Percentiles rank a stretch among this genome's conserved stretches.
These are phyloP conservation scores for Bucorvus abyssinicus DNA, from an alignment of 2,797 vertebrate genomes.

Conservation along the genomic window DNA sequence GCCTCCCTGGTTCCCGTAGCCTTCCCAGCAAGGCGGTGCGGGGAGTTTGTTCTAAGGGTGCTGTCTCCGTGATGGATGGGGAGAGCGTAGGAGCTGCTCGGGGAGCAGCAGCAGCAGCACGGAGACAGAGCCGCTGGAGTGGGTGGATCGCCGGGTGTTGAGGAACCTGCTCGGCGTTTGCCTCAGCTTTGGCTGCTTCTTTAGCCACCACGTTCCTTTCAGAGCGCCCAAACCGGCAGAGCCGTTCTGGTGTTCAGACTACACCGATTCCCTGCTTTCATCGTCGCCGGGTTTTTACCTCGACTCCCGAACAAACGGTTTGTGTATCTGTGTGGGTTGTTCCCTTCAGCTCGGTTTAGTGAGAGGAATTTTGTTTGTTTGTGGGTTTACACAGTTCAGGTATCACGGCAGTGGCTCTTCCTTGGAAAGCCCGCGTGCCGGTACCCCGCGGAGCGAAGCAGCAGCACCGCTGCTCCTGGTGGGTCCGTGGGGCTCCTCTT, in stretches of 20 bases:
- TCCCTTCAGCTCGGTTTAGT: not conserved
- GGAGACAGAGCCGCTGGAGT: not conserved
- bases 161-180: not conserved
- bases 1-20: not conserved
- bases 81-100: not conserved
- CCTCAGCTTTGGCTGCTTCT: not conserved
- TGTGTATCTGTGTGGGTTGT: not conserved
- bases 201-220: not conserved
- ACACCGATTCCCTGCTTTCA: not conserved
- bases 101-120: not conserved
- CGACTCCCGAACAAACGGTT: not conserved
- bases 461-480: constrained; percentile 5
- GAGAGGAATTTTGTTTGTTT: not conserved
- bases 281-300: accelerated
- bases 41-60: not conserved
- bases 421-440: not conserved
- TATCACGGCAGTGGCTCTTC: not conserved
- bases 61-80: not conserved
- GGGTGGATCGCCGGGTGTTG: not conserved
- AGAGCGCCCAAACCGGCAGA: not conserved
- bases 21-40: not conserved
- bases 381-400: not conserved
- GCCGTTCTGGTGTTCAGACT: not conserved
- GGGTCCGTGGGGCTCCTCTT: not conserved
- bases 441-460: not conserved